Evolutionary conservation across 2,113 vertebrate species (phyloP), one percentile per base, ranked within the genome.

Genomic region (Coptodon bakossiorum): DNA sequence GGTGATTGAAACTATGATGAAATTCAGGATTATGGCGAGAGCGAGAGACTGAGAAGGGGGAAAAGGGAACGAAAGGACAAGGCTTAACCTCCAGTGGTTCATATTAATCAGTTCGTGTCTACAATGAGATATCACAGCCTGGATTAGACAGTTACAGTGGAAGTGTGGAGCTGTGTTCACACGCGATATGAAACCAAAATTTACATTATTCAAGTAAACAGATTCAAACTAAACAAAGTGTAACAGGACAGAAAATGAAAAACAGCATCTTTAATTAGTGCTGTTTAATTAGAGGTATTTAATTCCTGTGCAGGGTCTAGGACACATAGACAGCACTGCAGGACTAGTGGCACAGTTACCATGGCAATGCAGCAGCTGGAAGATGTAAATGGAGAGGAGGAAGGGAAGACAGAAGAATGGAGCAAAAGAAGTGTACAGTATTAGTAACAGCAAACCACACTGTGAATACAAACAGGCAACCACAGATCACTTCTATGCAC

Each of bases 351-450:
- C 34, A 27, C 29, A 3, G 90, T 89, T 90, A 56, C 87, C 87
- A 76, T 87, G 83, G 90, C 56, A 89, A 93, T 89, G n/a, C 86
- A 78, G 82, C 76, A 81, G 82, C 81, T 10, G 43, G 36, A 86
- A 29, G 59, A 36, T 43, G 45, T 24, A 68, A 78, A 48, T 52
- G 73, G 45, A 76, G 24, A 48, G 40, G 19, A 24, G 40, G 36
- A 0, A 45, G 52, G 14, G 11, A 19, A 24, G 36, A 43, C 0
- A 31, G 24, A 17, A 53, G 48, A 53, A 78, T 6, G 27, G 45
- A 19, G 27, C 43, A 78, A 50, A 78, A 50, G 1, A 78, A 0
- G 43, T 52, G 45, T 78, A 34, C 16, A 52, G 17, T 52, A 50
- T 31, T 50, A 78, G 6, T 50, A 50, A 78, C 17, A 13, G 45